Conservation (phyloP, 1,140 invertebrate species). For the Atta cephalotes region DNA sequence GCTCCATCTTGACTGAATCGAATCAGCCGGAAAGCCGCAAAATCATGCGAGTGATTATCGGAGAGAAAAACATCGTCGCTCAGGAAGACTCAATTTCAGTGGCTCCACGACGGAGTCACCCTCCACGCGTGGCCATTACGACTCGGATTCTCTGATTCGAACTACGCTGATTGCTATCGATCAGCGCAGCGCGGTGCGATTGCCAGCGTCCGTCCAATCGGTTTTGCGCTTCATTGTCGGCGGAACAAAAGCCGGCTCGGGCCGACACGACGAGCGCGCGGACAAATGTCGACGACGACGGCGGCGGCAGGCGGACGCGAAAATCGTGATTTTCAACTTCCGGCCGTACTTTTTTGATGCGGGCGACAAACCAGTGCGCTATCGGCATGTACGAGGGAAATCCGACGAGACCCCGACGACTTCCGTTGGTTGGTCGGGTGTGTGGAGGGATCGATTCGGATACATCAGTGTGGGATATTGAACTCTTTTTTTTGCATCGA, state of each 20-base stretch:
- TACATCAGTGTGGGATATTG: constrained; percentile 69
- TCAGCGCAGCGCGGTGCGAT: constrained; percentile 56
- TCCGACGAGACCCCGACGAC: constrained; percentile 68
- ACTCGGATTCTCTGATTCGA: constrained; percentile 32
- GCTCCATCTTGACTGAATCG: neutral
- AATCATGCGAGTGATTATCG: constrained; percentile 15
- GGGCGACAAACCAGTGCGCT: constrained; percentile 68
- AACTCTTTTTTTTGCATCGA: constrained; percentile 60
- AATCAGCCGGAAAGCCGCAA: constrained; percentile 22
- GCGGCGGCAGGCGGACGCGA: constrained; percentile 57
- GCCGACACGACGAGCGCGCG: constrained; percentile 29
- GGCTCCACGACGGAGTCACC: neutral
- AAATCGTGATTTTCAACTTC: constrained; percentile 73
- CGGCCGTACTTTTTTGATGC: constrained; percentile 66
- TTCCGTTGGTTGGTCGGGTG: constrained; percentile 55
- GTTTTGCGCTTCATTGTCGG: constrained; percentile 71
- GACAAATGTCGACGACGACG: constrained; percentile 68
- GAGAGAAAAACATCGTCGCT: neutral
- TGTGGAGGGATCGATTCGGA: constrained; percentile 56
- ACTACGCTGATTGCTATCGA: constrained; percentile 67
- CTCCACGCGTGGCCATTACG: neutral
- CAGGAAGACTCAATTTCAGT: constrained; percentile 39
- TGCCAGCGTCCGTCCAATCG: constrained; percentile 68
- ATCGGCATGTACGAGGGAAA: constrained; percentile 66
- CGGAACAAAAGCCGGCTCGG: constrained; percentile 70